Evolutionary conservation across 2,113 vertebrate genomes (phyloP).

Genomic region (Anhinga rufa): DNA sequence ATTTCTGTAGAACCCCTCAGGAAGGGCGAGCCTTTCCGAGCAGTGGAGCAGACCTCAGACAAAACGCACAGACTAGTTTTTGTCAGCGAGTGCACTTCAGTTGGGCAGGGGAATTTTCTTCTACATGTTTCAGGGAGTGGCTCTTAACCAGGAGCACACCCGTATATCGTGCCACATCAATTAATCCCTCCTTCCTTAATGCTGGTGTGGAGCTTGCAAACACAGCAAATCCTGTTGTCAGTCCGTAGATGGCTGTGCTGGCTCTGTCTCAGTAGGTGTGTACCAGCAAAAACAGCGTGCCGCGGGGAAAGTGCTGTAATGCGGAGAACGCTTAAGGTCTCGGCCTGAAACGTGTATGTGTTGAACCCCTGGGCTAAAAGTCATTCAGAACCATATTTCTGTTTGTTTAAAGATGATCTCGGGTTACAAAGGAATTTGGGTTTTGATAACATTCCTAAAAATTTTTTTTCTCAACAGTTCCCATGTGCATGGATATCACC

Average conservation of each 20-base stretch:
- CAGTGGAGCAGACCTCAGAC: not conserved
- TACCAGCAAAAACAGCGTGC: not conserved
- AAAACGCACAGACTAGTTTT: not conserved
- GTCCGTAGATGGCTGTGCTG: not conserved
- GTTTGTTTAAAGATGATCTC: not conserved
- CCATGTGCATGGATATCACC: conserved; percentile 64
- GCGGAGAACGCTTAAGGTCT: not conserved
- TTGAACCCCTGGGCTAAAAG: not conserved
- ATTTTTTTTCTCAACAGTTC: conserved; percentile 38
- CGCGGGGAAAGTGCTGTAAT: not conserved
- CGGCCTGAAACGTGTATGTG: rapidly evolving
- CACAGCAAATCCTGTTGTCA: not conserved
- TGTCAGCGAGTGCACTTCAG: not conserved
- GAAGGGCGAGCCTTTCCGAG: not conserved
- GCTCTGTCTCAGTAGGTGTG: not conserved
- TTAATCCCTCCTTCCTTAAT: not conserved
- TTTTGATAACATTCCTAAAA: not conserved
- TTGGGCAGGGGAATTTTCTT: not conserved
- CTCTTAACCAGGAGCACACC: not conserved
- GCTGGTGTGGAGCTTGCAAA: not conserved
- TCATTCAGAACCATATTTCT: not conserved
- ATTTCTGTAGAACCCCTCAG: not conserved
- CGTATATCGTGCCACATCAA: not conserved
- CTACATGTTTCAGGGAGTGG: not conserved
- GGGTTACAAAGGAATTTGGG: not conserved